phyloP scores from a whole-genome alignment of 1,140 invertebrate species.

The Lepidurus packardi region DNA sequence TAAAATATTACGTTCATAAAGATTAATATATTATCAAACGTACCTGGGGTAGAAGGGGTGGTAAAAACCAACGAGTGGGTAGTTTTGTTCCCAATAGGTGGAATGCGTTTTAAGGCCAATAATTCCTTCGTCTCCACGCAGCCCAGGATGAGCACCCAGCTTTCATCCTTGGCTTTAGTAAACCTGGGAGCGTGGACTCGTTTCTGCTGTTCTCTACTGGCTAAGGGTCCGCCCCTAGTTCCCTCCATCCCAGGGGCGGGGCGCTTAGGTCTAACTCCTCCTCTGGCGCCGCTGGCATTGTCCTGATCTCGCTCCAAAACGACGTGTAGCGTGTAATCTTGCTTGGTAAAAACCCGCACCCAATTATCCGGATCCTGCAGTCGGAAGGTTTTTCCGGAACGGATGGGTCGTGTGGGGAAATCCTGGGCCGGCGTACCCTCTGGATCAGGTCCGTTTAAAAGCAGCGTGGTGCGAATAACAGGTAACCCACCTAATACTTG shows the following conservation, averaged over 20 bases:
- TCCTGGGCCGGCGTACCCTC: background rate
- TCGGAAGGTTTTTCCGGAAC: background rate
- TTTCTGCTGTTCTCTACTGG: conserved; percentile 35
- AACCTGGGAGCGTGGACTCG: conserved; percentile 73
- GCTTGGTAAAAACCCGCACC: conserved; percentile 5
- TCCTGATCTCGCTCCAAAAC: conserved; percentile 17
- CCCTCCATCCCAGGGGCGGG: background rate
- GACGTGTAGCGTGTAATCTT: conserved; percentile 23
- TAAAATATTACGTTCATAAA: conserved; percentile 31
- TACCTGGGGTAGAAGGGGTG: conserved; percentile 56
- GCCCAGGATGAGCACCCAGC: conserved; percentile 88
- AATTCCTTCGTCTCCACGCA: conserved; percentile 64
- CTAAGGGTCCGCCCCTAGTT: background rate
- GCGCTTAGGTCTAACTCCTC: conserved; percentile 27
- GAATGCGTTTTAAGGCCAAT: conserved; percentile 75
- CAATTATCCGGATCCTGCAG: background rate
- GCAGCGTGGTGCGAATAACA: background rate
- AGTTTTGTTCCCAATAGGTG: conserved; percentile 46
- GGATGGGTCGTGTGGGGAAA: background rate
- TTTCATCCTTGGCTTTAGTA: conserved; percentile 88
- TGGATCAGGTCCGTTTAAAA: conserved; percentile 22
- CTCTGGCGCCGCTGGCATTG: background rate
- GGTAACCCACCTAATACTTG: background rate
- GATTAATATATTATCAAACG: conserved; percentile 26
- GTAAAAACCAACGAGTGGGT: conserved; percentile 57